These are phyloP conservation scores for Trileptium ribeirensis DNA, from an alignment of 2,888 invertebrate genomes.

Conservation along the genomic window DNA sequence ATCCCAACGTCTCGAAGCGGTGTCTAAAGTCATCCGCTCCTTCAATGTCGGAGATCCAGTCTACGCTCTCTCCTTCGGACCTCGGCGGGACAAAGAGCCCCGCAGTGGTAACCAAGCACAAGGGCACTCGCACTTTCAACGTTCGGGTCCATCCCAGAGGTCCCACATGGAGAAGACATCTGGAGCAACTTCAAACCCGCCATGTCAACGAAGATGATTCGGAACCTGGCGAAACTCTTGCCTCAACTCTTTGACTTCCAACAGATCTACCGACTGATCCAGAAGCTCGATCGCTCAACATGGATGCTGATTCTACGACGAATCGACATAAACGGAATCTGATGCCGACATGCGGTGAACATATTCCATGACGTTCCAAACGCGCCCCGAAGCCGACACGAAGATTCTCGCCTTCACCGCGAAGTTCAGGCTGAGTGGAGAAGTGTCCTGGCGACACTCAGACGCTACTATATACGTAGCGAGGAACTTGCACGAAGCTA, in stretches of 20 bases:
- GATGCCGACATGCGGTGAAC: no score
- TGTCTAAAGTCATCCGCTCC: no score
- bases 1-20: not conserved
- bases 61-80: not conserved
- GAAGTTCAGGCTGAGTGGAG: no score
- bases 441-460: not conserved
- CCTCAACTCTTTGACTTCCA: no score
- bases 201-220: not conserved
- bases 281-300: no score
- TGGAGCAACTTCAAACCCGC: not conserved
- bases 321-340: no score
- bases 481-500: no score
- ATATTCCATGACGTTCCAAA: no score
- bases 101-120: not conserved
- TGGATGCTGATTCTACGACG: no score
- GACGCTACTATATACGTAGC: not conserved
- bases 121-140: not conserved
- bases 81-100: not conserved
- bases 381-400: no score
- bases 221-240: not conserved
- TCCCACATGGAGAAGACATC: not conserved
- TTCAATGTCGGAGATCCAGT: not conserved
- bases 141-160: not conserved
- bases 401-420: no score
- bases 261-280: no score